Conservation (phyloP, 2,113 vertebrate genomes). For the Myotis brandtii region DNA sequence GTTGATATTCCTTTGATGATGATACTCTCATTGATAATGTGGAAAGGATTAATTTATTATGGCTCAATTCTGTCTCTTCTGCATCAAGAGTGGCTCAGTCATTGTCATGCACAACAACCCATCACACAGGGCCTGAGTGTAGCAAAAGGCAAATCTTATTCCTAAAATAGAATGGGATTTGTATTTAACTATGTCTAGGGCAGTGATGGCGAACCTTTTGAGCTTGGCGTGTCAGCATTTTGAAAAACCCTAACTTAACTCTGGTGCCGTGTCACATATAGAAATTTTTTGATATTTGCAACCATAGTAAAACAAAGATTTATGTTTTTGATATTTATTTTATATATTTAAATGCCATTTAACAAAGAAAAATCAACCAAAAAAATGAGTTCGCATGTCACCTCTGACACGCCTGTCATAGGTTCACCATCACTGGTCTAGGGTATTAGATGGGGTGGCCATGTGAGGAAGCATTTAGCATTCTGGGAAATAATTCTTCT, state of each 20-base stretch:
- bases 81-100: neutral
- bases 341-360: no score
- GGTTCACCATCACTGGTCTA: no score
- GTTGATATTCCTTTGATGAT: neutral
- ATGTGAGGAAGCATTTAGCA: neutral
- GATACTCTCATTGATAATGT: neutral
- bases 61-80: neutral
- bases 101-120: neutral
- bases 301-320: no score
- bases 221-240: no score
- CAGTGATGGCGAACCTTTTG: no score
- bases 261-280: no score
- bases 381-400: no score
- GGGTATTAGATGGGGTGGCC: neutral
- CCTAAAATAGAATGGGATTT: neutral
- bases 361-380: no score
- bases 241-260: no score
- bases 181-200: neutral
- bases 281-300: no score
- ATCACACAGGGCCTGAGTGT: neutral
- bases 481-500: neutral
- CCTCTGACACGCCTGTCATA: no score
- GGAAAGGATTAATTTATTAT: neutral
- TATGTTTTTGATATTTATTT: no score
- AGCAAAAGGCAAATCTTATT: neutral